These are phyloP conservation scores for Thunnus thynnus DNA, from an alignment of 2,113 vertebrate species.

Conservation along the genomic window DNA sequence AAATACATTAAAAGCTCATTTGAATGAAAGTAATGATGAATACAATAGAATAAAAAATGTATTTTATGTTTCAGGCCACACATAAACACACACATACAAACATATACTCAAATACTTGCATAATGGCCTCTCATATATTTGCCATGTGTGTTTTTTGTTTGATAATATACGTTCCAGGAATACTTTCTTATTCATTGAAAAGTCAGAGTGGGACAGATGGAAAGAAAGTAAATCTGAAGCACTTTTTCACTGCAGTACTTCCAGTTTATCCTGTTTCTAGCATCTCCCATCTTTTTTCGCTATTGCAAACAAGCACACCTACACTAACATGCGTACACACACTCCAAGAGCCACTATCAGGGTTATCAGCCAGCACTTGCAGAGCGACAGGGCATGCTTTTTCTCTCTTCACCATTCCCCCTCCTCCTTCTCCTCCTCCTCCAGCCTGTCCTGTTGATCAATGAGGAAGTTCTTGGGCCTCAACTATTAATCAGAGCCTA, in stretches of 20 bases:
- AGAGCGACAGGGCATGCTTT: conserved; percentile 77
- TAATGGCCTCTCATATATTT: conserved; percentile 21
- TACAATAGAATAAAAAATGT: not conserved
- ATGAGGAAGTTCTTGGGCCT: conserved; percentile 87
- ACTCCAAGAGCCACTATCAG: conserved; percentile 63
- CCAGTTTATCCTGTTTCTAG: conserved; percentile 42
- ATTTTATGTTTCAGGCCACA: not conserved
- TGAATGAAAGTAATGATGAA: not conserved
- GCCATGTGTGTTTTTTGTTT: conserved; percentile 37
- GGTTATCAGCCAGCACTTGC: conserved; percentile 78
- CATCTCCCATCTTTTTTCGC: conserved; percentile 29
- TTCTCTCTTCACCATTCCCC: conserved; percentile 69
- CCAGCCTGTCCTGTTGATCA: conserved; percentile 85
- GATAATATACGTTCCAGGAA: not conserved
- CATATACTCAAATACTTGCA: not conserved
- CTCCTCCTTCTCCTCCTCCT: conserved; percentile 54
- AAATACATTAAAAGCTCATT: conserved; percentile 4
- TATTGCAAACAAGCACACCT: conserved; percentile 41
- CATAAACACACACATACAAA: conserved; percentile 21
- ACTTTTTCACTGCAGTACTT: conserved; percentile 18
- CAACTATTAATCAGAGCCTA: conserved; percentile 88
- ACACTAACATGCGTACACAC: conserved; percentile 30
- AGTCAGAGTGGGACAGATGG: not conserved
- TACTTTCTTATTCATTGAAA: conserved; percentile 43
- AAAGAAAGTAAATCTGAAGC: conserved; percentile 19